These are phyloP conservation scores for Drosophila maculinotata DNA, from an alignment of 2,888 invertebrate genomes.

Conservation along the genomic window DNA sequence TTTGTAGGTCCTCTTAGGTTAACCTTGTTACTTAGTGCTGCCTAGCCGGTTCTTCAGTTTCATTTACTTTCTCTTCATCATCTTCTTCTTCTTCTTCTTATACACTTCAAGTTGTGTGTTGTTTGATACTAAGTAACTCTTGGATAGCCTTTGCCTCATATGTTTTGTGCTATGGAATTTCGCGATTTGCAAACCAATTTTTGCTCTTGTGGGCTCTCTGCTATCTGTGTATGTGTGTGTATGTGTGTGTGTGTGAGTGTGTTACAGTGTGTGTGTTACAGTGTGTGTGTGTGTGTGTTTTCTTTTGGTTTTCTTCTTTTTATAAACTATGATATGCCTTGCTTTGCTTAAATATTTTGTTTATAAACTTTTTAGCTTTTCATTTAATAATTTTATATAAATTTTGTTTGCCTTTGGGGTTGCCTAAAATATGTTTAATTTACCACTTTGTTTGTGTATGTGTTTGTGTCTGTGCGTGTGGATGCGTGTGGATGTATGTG, in stretches of 20 bases:
- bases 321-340: slow-evolving; percentile 97
- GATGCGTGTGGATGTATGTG: not conserved
- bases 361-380: slow-evolving; percentile 60
- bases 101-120: not conserved
- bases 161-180: slow-evolving; percentile 28
- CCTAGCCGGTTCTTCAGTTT: slow-evolving; percentile 29
- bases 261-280: slow-evolving; percentile 20
- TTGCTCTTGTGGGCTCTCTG: slow-evolving; percentile 6
- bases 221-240: slow-evolving; percentile 24
- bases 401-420: slow-evolving; percentile 62
- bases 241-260: slow-evolving; percentile 33
- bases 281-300: slow-evolving; percentile 27
- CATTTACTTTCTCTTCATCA: not conserved
- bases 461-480: slow-evolving; percentile 5
- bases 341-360: slow-evolving; percentile 80
- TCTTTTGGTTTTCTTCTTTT: slow-evolving; percentile 75
- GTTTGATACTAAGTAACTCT: slow-evolving; percentile 20
- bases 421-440: slow-evolving; percentile 81
- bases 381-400: slow-evolving; percentile 63
- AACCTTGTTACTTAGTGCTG: slow-evolving; percentile 37
- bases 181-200: slow-evolving; percentile 28
- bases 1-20: slow-evolving; percentile 31
- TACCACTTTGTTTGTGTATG: slow-evolving; percentile 45
- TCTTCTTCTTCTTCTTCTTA: not conserved
- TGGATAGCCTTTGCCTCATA: slow-evolving; percentile 14